Evolutionary conservation across 1,140 invertebrate species (phyloP), one percentile per base, ranked within the genome.

Genomic region (Cotesia chilonis): DNA sequence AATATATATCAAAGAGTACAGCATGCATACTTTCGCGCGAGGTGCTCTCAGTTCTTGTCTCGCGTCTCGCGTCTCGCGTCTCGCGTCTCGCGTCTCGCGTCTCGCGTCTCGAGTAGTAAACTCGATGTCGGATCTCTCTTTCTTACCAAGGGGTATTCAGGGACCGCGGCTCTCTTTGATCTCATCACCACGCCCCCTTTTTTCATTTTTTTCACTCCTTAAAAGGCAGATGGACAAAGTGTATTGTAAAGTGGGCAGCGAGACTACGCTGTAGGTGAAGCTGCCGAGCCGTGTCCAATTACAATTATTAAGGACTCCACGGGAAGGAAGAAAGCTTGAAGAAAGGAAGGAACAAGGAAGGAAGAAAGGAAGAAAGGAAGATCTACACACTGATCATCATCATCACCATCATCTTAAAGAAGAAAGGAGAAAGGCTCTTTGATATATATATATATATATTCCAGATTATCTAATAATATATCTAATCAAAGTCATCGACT

Each of bases 201-300:
- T 87, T 86, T 85, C 83, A 84, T 87, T 87, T 86, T 47, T 87
- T 87, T 86, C 84, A 84, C 84, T 86, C 85, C 84, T 86, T 87
- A 86, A 87, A 87, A 86, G 85, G 85, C 84, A 87, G 85, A 87
- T 86, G 85, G 85, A 87, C 84, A 86, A 85, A 87, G 84, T 87
- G 85, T 87, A 87, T 87, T 87, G 85, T 87, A 87, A 87, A 87
- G 85, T 87, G 84, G 85, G 84, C 85, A 87, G 85, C 85, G 79
- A 72, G 63, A 80, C 77, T 81, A 82, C 79, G 83, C 83, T 85
- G 84, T 85, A 87, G 85, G 85, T 85, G 85, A 85, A 84, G 84
- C 84, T 86, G 85, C 83, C 82, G 83, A 84, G 83, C 84, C 85
- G 83, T 86, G 84, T 87, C 85, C 84, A 87, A 85, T 87, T 87